These are phyloP conservation scores for Poeciliopsis prolifica DNA, from an alignment of 2,113 vertebrate species.

Conservation along the genomic window DNA sequence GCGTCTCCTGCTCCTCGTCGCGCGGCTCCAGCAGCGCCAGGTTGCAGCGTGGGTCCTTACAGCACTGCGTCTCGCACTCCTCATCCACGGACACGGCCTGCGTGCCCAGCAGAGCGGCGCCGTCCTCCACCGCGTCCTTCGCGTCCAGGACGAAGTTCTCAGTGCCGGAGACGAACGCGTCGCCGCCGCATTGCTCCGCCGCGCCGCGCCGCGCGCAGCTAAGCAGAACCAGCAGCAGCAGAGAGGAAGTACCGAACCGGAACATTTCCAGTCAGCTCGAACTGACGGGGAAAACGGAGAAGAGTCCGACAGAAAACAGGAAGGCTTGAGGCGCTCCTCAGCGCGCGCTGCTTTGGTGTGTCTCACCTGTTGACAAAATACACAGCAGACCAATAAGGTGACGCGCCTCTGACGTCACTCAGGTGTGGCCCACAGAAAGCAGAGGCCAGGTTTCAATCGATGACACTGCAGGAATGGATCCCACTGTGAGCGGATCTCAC, in stretches of 20 bases:
- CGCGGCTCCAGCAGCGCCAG: slow-evolving; percentile 83
- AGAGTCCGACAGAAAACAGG: not conserved
- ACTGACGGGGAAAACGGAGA: not conserved
- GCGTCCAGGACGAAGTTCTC: slow-evolving; percentile 84
- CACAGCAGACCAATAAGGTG: not conserved
- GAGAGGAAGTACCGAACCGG: slow-evolving; percentile 6
- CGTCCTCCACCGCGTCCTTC: slow-evolving; percentile 82
- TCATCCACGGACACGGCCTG: slow-evolving; percentile 48
- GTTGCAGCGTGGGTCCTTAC: slow-evolving; percentile 79
- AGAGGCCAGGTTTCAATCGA: not conserved
- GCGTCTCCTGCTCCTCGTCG: slow-evolving; percentile 29
- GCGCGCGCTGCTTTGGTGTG: slow-evolving; percentile 42
- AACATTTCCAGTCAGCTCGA: slow-evolving; percentile 26
- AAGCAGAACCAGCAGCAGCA: slow-evolving; percentile 15
- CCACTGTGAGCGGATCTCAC: too few relatives aligned
- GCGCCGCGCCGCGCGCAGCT: not conserved
- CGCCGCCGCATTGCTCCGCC: not conserved
- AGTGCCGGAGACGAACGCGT: slow-evolving; percentile 70
- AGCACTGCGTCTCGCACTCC: slow-evolving; percentile 85
- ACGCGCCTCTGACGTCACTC: slow-evolving; percentile 30
- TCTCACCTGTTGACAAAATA: slow-evolving; percentile 30
- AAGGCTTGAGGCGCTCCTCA: not conserved
- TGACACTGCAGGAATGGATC: too few relatives aligned
- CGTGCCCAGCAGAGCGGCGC: slow-evolving; percentile 83
- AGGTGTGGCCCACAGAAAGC: slow-evolving; percentile 19